Evolutionary conservation across 2,797 vertebrate genomes (phyloP).

Genomic region (Notamacropus eugenii): DNA sequence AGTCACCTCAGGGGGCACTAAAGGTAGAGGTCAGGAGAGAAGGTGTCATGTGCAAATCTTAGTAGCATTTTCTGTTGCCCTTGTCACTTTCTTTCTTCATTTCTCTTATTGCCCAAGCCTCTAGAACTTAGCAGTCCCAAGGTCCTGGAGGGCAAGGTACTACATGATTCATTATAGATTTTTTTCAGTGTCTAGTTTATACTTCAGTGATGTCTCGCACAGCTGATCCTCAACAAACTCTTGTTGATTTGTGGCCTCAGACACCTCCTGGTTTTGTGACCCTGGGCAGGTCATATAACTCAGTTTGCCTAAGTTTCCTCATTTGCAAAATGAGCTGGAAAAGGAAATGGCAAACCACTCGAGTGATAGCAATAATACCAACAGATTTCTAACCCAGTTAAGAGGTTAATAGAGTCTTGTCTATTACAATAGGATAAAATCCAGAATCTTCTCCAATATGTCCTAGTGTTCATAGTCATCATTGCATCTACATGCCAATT

Average conservation of each 20-base stretch:
- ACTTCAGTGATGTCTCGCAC: background rate
- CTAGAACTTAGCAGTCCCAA: background rate
- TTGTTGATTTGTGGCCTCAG: background rate
- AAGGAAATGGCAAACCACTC: too few species aligned
- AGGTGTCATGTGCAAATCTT: background rate
- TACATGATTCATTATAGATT: background rate
- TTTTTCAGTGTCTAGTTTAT: background rate
- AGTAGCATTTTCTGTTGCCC: background rate
- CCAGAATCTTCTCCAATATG: too few species aligned
- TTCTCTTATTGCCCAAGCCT: background rate
- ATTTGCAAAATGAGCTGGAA: too few species aligned
- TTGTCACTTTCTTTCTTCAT: background rate
- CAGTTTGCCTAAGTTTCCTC: background rate
- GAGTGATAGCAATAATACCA: too few species aligned
- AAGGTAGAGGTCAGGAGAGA: background rate
- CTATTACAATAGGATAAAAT: too few species aligned
- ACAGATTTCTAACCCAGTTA: too few species aligned
- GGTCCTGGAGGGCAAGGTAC: background rate
- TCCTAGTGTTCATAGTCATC: too few species aligned
- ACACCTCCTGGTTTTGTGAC: background rate
- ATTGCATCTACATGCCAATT: too few species aligned
- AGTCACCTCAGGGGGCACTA: background rate
- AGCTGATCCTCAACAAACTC: background rate
- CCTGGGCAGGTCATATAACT: background rate
- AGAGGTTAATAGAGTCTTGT: too few species aligned